Evolutionary conservation across 2,797 vertebrate genomes (phyloP), one percentile per base, ranked within the genome.

Genomic region (Acanthiza pusilla): DNA sequence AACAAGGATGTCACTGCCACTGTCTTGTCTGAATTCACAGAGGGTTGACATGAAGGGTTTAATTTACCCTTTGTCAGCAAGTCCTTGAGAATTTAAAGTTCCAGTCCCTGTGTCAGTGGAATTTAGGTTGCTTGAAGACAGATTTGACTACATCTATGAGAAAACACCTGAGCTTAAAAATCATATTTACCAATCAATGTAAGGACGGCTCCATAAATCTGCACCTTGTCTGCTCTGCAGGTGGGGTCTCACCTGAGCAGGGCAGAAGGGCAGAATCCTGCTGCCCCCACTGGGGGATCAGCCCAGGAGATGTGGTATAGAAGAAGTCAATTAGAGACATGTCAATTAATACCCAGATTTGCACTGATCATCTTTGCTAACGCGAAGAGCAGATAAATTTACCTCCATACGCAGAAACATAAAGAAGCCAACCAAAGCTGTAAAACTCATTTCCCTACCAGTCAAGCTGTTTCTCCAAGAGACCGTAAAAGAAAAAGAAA

Each of bases 231-330:
- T 54, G n/a, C 58, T 72, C 75, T 79, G 58, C 66, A 65, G 38
- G 67, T 43, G 29, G 11, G 45, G 13, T 38, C 67, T 53, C n/a
- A 45, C 13, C 60, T 30, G 68, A 40, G n/a, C 3, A 0, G 38
- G 60, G 16, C 53, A 45, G 0, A 53, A 47, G 1, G 25, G 7
- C 15, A 74, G 30, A 47, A 74, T 36, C 13, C 34, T 61, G 18
- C 18, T 68, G 62, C 34, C 42, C 48, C 29, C 0, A 0, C 16
- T 27, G 61, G 1, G 40, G 30, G 9, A 48, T 25, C 9, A 75
- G 30, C 7, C 45, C 29, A 63, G 47, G 25, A 8, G 1, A 18
- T 43, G 6, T 42, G 8, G 2, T 18, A 27, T 7, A 50, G 27
- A 51, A 18, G 15, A 42, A 72, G 36, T 17, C 38, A 17, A 36